These are phyloP conservation scores for Tipula helvola DNA, from an alignment of 2,888 invertebrate genomes.

Conservation along the genomic window DNA sequence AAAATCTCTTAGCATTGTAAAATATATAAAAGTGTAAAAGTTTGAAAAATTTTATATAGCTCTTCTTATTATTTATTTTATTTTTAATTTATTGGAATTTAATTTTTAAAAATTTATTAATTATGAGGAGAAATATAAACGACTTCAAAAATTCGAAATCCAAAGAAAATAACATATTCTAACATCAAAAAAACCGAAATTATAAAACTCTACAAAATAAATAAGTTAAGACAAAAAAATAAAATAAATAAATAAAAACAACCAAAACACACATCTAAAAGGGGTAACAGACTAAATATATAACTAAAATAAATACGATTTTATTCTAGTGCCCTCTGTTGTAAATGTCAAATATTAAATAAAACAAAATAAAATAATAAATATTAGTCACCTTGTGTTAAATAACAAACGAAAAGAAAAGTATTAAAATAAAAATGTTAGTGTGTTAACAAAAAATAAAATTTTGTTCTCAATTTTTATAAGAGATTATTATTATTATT, in stretches of 20 bases:
- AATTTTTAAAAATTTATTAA: background rate
- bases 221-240: background rate
- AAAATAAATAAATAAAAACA: conserved; percentile 10
- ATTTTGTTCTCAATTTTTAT: background rate
- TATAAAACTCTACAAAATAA: background rate
- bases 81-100: background rate
- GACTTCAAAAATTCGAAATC: background rate
- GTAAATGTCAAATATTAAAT: background rate
- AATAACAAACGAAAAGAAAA: background rate
- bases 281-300: conserved; percentile 18
- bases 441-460: background rate
- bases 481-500: no score
- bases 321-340: background rate
- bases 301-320: background rate
- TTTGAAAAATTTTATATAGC: background rate
- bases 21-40: background rate
- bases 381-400: background rate
- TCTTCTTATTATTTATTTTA: background rate
- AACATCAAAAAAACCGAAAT: background rate
- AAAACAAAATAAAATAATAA: background rate
- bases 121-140: background rate
- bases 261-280: conserved; percentile 12
- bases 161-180: background rate
- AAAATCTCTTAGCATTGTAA: background rate
- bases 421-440: background rate